These are phyloP conservation scores for Cyclophora punctaria DNA, from an alignment of 2,888 invertebrate species.

Conservation along the genomic window DNA sequence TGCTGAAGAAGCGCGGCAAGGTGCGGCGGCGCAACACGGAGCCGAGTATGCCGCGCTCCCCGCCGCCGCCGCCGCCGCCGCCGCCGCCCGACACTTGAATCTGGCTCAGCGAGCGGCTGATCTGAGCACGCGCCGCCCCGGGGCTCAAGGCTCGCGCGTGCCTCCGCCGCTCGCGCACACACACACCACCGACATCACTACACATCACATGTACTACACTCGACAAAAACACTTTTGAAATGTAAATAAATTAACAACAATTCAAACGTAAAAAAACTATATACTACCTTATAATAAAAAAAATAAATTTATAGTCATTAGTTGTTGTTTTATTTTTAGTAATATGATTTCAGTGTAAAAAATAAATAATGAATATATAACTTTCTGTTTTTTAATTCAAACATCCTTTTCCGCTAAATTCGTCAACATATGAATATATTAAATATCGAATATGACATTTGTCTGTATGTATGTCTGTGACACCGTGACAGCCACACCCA, in stretches of 20 bases:
- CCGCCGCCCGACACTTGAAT: conserved; percentile 77
- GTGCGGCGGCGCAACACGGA: conserved; percentile 97
- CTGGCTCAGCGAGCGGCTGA: conserved; percentile 83
- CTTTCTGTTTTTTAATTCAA: conserved; percentile 19
- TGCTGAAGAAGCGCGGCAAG: conserved; percentile 99
- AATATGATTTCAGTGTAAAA: conserved; percentile 38
- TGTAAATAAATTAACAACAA: conserved; percentile 51
- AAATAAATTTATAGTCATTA: conserved; percentile 56
- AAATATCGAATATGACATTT: too few species aligned
- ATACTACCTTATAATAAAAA: conserved; percentile 34
- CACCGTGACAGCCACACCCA: too few species aligned
- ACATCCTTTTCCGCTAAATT: too few species aligned
- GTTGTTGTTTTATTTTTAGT: conserved; percentile 62
- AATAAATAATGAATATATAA: conserved; percentile 44
- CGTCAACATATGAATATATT: too few species aligned
- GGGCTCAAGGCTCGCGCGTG: conserved; percentile 61
- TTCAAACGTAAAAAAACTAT: conserved; percentile 30
- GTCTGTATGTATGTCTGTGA: too few species aligned
- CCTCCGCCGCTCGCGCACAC: conserved; percentile 7
- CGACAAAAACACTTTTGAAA: conserved; percentile 16
- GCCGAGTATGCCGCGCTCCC: conserved; percentile 79
- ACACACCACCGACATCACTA: conserved; percentile 6
- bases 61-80: conserved; percentile 48
- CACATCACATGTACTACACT: conserved; percentile 2
- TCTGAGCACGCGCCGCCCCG: conserved; percentile 68